phyloP scores from a whole-genome alignment of 1,140 invertebrate species.

The Dendroctonus valens region DNA sequence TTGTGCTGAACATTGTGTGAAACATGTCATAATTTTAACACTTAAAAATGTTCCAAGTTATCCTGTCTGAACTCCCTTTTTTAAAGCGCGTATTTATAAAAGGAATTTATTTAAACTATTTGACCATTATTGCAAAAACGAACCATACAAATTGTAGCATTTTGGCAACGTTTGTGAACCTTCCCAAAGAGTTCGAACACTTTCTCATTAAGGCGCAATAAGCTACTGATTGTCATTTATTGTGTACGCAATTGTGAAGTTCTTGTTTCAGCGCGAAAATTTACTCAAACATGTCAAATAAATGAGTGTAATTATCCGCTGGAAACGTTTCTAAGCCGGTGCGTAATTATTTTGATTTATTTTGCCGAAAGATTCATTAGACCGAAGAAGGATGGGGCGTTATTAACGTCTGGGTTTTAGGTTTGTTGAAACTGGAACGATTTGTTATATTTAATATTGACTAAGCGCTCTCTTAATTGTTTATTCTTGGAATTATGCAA shows the following conservation, averaged over 20 bases:
- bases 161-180: constrained; percentile 3
- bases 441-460: no score
- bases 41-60: no score
- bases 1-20: no score
- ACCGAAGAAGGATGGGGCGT: not conserved
- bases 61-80: no score
- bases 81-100: no score
- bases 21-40: no score
- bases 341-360: constrained; percentile 34
- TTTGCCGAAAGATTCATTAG: constrained; percentile 10
- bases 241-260: constrained; percentile 46
- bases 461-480: no score
- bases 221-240: constrained; percentile 48
- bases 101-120: no score
- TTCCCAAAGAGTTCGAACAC: constrained; percentile 47
- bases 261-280: constrained; percentile 40
- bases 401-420: constrained; percentile 4
- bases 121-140: no score
- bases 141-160: no score
- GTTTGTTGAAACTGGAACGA: not conserved
- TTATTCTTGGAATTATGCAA: no score
- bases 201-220: constrained; percentile 48
- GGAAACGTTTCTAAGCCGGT: not conserved
- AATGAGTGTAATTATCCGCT: constrained; percentile 19
- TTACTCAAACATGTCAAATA: constrained; percentile 44